phyloP scores from a whole-genome alignment of 2,888 invertebrate species.

The Arge pagana region DNA sequence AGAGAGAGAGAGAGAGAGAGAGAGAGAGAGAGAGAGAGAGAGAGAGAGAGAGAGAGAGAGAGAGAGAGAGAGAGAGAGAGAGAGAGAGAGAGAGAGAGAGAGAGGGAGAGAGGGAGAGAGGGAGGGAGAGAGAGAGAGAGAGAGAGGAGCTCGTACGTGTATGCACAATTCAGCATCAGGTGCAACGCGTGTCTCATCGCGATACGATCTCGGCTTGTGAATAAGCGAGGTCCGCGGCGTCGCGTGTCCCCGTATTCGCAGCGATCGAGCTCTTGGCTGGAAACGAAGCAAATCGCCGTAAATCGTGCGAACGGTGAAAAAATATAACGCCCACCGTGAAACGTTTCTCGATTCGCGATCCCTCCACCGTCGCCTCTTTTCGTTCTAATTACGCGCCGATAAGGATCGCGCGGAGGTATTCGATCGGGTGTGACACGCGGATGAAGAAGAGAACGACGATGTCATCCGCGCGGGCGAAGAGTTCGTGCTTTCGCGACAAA shows the following conservation, averaged over 20 bases:
- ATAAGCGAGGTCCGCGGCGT: conserved; percentile 16
- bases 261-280: too few species aligned
- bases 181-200: conserved; percentile 55
- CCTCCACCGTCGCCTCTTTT: too few species aligned
- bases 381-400: too few species aligned
- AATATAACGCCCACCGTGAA: conserved; percentile 17
- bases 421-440: too few species aligned
- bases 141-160: conserved; percentile 24
- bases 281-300: too few species aligned
- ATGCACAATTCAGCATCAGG: conserved; percentile 49
- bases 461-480: conserved; percentile 14
- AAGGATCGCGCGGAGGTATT: too few species aligned
- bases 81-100: conserved; percentile 17
- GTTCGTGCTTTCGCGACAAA: conserved; percentile 13
- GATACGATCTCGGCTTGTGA: conserved; percentile 51
- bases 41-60: background rate
- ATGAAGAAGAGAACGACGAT: conserved; percentile 24
- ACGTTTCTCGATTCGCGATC: background rate
- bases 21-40: background rate
- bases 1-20: background rate
- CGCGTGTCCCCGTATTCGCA: conserved; percentile 1
- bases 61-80: conserved; percentile 2
- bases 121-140: conserved; percentile 1
- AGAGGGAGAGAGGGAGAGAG: conserved; percentile 15
- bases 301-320: too few species aligned